Base-by-base conservation (phyloP, 2,113 vertebrate species). In the Aldabrachelys gigantea region DNA sequence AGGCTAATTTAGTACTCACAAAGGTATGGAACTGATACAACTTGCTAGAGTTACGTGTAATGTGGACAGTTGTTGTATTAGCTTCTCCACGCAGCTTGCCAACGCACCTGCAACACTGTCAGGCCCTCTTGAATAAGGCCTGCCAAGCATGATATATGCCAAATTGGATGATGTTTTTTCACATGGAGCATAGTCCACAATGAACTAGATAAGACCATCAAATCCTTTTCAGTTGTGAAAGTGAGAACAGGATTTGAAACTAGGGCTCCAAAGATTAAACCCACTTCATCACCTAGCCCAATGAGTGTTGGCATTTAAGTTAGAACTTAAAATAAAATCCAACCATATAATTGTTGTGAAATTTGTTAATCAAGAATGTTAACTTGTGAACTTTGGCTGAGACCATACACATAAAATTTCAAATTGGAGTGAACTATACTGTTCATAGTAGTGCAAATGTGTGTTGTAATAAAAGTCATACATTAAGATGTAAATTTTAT, bases 401-500 rank as follows among this genome's bases (percentile, higher is more conserved):
- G 5, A 92, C 88, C 84, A 84, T 2, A 78, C 8, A 80, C 17
- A 21, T 22, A 80, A 29, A 4, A 21, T 53, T 89, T 41, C 53
- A 27, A 90, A 85, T 4, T 82, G 47, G 25, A 91, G 38, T 29
- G n/a, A 88, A 27, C 0, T 57, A n/a, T 17, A 84, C 21, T 0
- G 35, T 49, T 94, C 88, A 13, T n/a, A 95, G 82, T 16, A 96
- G 84, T n/a, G 53, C 69, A 84, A 35, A 65, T 14, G 16, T n/a
- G 75, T 25, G 91, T 88, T 94, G 90, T 92, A 92, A 35, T 94
- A 95, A 85, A 84, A 91, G 90, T 95, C 93, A 92, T 82, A 93
- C 92, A 98, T 98, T 98, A 98, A 94, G 95, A 98, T 98, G 98
- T 97, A 98, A 98, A 98, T 98, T 97, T 97, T 97, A 97, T 98